Evolutionary conservation across 1,140 invertebrate genomes (phyloP), one percentile per base, ranked within the genome.

Genomic region (Eupristina koningsbergeri): DNA sequence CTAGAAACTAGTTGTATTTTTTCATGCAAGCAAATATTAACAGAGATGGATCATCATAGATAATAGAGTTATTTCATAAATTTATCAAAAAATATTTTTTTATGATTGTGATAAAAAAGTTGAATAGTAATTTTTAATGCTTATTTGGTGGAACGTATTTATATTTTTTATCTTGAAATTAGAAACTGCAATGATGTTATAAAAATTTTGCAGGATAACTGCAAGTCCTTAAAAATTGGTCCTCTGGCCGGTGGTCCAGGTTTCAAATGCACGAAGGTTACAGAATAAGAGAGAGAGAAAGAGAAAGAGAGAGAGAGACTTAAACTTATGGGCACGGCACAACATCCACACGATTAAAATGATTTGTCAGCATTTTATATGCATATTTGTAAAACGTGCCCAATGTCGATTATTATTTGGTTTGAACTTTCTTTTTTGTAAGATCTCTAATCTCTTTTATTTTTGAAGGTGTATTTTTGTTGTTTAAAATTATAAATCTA

Each of bases 291-390:
- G 29, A 31, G 77, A 71, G 26, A 47, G n/a, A n/a, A n/a, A n/a
- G n/a, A n/a, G n/a, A n/a, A n/a, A n/a, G n/a, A n/a, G n/a, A n/a
- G n/a, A 41, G 29, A 31, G 77, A 71, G 26, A 47, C 19, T 17
- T 36, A 31, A 6, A 29, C 15, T 50, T 74, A 19, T 74, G 34
- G 22, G 19, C 45, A 71, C 67, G 9, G 71, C 53, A 29, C 58
- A 63, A 47, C 29, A 19, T 22, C 45, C 26, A 17, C 39, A 50
- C 73, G 36, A 82, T 76, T 82, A 50, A 8, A 45, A 82, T 19
- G 63, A 83, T 83, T 83, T 83, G 77, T 83, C 34, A 74, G 36
- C 63, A 58, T n/a, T 39, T 83, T 41, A 9, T 67, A n/a, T 17
- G 11, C 34, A 26, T 41, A 3, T 78, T 64, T 61, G 34, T 76